These are phyloP conservation scores for Rhyzopertha dominica DNA, from an alignment of 1,140 invertebrate species.

Conservation along the genomic window DNA sequence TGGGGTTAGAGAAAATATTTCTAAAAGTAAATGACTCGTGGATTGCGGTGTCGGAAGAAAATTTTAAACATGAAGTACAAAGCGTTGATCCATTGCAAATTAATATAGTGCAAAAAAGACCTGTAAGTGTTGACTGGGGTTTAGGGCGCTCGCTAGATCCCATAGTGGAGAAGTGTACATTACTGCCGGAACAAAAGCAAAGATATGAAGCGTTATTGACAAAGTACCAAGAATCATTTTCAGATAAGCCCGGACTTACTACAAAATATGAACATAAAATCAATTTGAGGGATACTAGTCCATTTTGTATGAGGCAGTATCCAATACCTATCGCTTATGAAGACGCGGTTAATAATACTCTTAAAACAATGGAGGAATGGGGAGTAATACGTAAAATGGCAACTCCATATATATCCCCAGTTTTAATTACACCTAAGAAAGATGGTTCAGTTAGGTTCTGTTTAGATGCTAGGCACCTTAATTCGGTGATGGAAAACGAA, in stretches of 20 bases:
- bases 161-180: too few species aligned
- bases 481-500: constrained; percentile 1
- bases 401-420: constrained; percentile 2
- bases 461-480: neutral
- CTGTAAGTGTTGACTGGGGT: too few species aligned
- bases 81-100: too few species aligned
- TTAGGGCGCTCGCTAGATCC: too few species aligned
- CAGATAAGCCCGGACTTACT: constrained; percentile 1
- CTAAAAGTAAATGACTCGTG: neutral
- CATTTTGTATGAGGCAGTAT: constrained; percentile 7
- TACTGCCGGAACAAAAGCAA: neutral
- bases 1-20: neutral
- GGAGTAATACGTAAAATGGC: neutral
- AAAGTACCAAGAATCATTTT: neutral
- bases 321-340: constrained; percentile 4
- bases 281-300: neutral
- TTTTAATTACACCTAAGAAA: constrained; percentile 7
- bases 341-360: neutral
- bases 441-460: neutral
- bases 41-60: neutral
- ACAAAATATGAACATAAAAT: constrained; percentile 9
- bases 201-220: neutral
- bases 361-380: constrained; percentile 6
- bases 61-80: too few species aligned
- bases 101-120: too few species aligned